Evolutionary conservation across 2,113 vertebrate genomes (phyloP), one percentile per base, ranked within the genome.

Genomic region (Recurvirostra avosetta): DNA sequence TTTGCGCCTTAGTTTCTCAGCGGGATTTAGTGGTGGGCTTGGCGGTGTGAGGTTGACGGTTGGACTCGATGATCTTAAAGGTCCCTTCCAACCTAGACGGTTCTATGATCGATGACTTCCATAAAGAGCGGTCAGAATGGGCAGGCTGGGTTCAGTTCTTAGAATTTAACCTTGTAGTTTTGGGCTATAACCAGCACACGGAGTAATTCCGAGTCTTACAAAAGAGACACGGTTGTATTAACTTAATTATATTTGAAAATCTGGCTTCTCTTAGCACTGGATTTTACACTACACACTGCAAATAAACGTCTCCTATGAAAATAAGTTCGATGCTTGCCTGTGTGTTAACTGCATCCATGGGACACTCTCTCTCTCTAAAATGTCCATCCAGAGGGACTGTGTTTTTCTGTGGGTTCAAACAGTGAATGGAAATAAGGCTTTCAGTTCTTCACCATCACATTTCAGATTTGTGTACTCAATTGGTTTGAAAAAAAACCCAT

Each of bases 61-160:
- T 50, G 49, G 49, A 25, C 49, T 23, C 6, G 12, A 50, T 13
- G 49, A 50, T 50, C 49, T 50, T 25, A 50, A 50, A 23, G 49
- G 49, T 50, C 49, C 22, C 49, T 50, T 50, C 49, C 49, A 50
- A 50, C 22, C 49, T 7, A 50, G 49, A 50, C 12, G 12, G 20
- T 25, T 25, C 49, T 25, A 23, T 23, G 49, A 25, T 12, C 11
- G 41, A 21, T 29, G 29, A 36, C 36, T 13, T 58, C 38, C 63
- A 27, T 3, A 20, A 43, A 5, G 13, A 11, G 11, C 1, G 7
- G 38, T 5, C 5, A 11, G 45, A 26, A 32, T 0, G 26, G 45
- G 36, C 45, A 53, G 65, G 11, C 27, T 61, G 55, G 18, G 65
- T 27, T 15, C 8, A 59, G 38, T 11, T 12, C 23, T 5, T 9